Evolutionary conservation across 2,797 vertebrate species (phyloP), one percentile per base, ranked within the genome.

Genomic region (Novumbra hubbsi): DNA sequence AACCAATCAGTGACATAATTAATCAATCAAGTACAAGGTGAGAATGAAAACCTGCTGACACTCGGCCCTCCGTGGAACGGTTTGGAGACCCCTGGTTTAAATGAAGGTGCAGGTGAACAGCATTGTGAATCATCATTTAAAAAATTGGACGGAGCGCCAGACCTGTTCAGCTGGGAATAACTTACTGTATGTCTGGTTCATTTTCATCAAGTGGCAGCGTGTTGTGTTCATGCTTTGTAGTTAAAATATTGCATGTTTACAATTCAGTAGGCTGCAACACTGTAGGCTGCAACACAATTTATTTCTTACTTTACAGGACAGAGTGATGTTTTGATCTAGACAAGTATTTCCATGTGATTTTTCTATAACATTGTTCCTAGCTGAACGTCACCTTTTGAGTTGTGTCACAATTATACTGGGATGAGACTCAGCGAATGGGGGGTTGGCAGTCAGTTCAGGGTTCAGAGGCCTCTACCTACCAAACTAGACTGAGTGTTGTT

Each of bases 401-500:
- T 55, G 50, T 55, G 50, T 21, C 21, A 24, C 21, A 60, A 0
- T 17, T 9, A n/a, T 11, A 24, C 21, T 12, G 21, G 55, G 21
- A 60, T 4, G 21, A 24, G 17, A 60, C 55, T 21, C 55, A 21
- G 21, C 21, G 21, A 60, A 3, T 11, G 55, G 66, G 52, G 73
- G 73, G 84, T 87, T 75, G 83, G 84, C 86, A 81, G 80, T 84
- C 83, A 70, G 71, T 72, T 76, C 30, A 72, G 73, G 80, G 73
- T 80, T 60, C 12, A 2, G n/a, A 8, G 55, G 55, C 55, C 55
- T 83, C 80, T 80, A 68, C 77, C 85, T 75, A 84, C 73, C 78
- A 79, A 77, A 72, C 79, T 74, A 70, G 34, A 72, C 73, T 55
- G 76, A 83, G 66, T 65, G 57, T 83, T 11, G 30, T 74, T 76